phyloP scores from a whole-genome alignment of 2,888 invertebrate genomes.

The Hofmannophila pseudospretella region DNA sequence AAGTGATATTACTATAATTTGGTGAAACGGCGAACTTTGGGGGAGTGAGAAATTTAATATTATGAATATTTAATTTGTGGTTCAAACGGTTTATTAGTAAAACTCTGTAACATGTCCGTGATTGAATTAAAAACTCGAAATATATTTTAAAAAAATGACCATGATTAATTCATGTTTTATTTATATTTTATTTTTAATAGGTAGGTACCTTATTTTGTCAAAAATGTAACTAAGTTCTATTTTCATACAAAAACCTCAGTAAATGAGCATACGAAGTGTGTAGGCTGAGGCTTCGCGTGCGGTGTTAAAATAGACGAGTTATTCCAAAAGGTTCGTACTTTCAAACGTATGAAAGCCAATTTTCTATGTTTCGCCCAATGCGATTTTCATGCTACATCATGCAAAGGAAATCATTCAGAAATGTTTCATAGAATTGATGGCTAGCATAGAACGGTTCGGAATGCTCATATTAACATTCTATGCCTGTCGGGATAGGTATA shows the following conservation, averaged over 20 bases:
- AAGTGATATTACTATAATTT: slow-evolving; percentile 50
- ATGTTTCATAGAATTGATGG: slow-evolving; percentile 3
- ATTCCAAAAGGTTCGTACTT: slow-evolving; percentile 8
- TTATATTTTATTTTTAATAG: no score
- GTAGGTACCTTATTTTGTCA: no score
- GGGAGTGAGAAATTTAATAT: slow-evolving; percentile 4
- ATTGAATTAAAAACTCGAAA: no score
- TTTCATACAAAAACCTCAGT: no score
- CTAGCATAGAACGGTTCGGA: neutral
- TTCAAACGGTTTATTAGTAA: neutral
- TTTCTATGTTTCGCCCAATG: slow-evolving; percentile 21
- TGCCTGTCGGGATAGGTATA: no score
- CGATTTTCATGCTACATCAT: slow-evolving; percentile 16
- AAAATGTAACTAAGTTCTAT: no score
- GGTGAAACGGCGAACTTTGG: slow-evolving; percentile 17
- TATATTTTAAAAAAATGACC: no score
- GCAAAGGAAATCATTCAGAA: slow-evolving; percentile 11
- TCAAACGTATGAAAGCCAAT: slow-evolving; percentile 21
- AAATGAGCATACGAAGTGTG: no score
- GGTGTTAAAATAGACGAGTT: slow-evolving; percentile 15
- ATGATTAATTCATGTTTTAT: no score
- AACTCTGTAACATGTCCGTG: no score
- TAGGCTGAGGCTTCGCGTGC: neutral
- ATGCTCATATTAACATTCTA: slow-evolving; percentile 3
- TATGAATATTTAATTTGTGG: neutral